phyloP scores from a whole-genome alignment of 2,888 invertebrate genomes.

The Lochmaea crataegi region DNA sequence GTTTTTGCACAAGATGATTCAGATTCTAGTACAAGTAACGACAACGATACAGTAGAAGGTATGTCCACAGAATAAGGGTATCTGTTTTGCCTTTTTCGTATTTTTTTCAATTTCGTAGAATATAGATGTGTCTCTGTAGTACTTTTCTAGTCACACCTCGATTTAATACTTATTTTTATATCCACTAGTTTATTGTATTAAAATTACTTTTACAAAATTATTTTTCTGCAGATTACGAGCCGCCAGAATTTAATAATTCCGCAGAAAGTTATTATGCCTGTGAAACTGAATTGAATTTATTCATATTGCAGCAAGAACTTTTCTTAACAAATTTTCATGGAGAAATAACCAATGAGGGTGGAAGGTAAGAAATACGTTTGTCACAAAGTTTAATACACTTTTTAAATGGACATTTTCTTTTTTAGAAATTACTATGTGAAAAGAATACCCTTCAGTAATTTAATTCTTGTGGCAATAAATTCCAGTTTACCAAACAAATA shows the following conservation, averaged over 20 bases:
- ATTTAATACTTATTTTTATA: no score
- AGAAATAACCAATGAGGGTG: constrained; percentile 41
- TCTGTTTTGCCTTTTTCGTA: no score
- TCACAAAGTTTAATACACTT: no score
- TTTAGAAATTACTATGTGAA: constrained; percentile 76
- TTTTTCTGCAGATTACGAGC: constrained; percentile 53
- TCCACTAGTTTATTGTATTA: no score
- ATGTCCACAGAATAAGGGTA: neutral
- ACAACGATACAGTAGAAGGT: constrained; percentile 24
- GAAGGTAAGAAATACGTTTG: constrained; percentile 32
- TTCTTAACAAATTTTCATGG: constrained; percentile 52
- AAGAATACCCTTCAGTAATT: constrained; percentile 80
- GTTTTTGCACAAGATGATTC: constrained; percentile 43
- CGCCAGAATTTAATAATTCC: constrained; percentile 62
- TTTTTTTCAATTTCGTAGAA: no score
- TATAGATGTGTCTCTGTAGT: no score
- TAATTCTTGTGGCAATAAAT: constrained; percentile 80
- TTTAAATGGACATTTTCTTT: constrained; percentile 15
- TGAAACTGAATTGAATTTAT: constrained; percentile 56
- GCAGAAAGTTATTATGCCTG: constrained; percentile 59
- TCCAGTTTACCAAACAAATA: constrained; percentile 36
- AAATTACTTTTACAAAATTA: neutral
- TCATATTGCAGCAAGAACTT: constrained; percentile 53
- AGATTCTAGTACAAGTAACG: constrained; percentile 12
- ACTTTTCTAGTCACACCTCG: no score